Evolutionary conservation across 2,888 invertebrate genomes (phyloP).

Genomic region (Lasioglossum malachurum): DNA sequence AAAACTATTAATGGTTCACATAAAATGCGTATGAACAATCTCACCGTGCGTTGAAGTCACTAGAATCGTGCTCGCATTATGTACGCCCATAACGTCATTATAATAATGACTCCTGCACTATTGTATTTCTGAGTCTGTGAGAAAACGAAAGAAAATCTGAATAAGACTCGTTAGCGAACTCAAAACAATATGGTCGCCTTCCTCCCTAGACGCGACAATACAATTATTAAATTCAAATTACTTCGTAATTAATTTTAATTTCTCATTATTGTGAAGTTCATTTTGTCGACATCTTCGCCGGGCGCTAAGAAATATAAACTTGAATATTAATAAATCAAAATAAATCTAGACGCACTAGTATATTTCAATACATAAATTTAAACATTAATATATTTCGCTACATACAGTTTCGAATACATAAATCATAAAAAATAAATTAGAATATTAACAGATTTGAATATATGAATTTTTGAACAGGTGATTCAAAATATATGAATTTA

Average conservation of each 20-base stretch:
- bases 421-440: too few species aligned
- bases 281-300: background rate
- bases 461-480: too few species aligned
- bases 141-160: background rate
- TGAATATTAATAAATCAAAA: too few species aligned
- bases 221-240: background rate
- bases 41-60: background rate
- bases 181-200: background rate
- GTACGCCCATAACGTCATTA: background rate
- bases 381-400: too few species aligned
- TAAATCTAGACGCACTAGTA: too few species aligned
- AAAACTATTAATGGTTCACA: background rate
- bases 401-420: too few species aligned
- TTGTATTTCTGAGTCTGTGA: background rate
- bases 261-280: background rate
- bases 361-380: too few species aligned
- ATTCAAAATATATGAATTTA: too few species aligned
- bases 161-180: conserved; percentile 2
- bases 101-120: background rate
- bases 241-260: background rate
- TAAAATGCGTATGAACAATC: background rate
- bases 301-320: too few species aligned
- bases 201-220: background rate
- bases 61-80: background rate
- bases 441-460: too few species aligned